A percentile compares a stretch with the other conserved stretches of the same genome.
These are phyloP conservation scores for Hypotaenidia philippensis DNA, from an alignment of 2,797 vertebrate species.

Conservation along the genomic window DNA sequence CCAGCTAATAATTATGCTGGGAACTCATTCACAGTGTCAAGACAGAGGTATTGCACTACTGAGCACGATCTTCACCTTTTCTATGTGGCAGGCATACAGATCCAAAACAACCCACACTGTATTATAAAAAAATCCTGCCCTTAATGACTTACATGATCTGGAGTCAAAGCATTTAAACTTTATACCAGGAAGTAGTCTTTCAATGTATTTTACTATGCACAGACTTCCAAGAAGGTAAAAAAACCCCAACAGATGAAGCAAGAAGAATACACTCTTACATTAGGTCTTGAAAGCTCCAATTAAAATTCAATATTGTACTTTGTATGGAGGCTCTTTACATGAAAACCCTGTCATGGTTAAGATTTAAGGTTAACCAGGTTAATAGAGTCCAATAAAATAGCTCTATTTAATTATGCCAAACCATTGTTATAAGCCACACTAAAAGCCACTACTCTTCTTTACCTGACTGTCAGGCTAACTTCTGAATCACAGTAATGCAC, in stretches of 20 bases:
- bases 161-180: background rate
- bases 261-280: background rate
- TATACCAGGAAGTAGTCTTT: background rate
- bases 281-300: conserved; percentile 61
- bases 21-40: background rate
- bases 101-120: rapidly evolving
- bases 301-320: conserved; percentile 72
- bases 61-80: background rate
- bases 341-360: conserved; percentile 67
- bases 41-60: background rate
- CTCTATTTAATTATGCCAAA: conserved; percentile 58
- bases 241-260: background rate
- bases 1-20: background rate
- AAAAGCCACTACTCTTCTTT: conserved; percentile 24
- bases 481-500: background rate
- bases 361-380: conserved; percentile 75
- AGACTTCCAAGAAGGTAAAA: background rate
- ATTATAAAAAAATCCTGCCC: background rate
- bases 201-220: background rate
- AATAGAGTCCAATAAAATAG: conserved; percentile 71
- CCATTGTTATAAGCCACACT: conserved; percentile 20
- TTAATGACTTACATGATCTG: background rate
- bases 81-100: rapidly evolving
- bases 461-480: conserved; percentile 20
- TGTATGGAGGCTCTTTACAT: conserved; percentile 51